Evolutionary conservation across 2,888 invertebrate genomes (phyloP), one percentile per base, ranked within the genome.

Genomic region (Latrodectus hesperus): DNA sequence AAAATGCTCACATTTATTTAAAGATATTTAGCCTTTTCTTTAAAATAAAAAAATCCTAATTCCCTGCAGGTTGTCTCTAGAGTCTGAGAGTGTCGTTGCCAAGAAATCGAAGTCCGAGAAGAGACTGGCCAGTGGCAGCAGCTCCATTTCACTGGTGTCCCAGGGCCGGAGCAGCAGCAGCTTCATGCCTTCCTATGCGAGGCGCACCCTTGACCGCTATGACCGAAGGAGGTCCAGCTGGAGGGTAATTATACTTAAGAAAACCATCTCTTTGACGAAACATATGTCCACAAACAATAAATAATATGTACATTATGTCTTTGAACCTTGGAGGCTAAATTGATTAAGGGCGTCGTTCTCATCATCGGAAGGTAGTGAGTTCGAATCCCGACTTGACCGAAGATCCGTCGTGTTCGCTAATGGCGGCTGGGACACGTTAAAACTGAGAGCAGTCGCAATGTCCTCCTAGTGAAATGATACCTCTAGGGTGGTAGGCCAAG

Each of bases 141-240:
- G 81, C 22, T 89, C 89, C 9, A 84, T 81, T 22, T 80, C 84
- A 12, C 68, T 82, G 11, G 88, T 83, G 17, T 89, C 89, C 53
- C 84, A 88, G 64, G 89, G 89, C 16, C 78, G 88, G 70, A 86
- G 76, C 72, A 81, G 77, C 64, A 82, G 81, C 73, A 83, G 82
- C 49, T 26, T 49, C 64, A 85, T 89, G 78, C 88, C 79, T 52
- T 89, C 89, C 5, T 89, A 88, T 38, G 79, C 89, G 1, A 76
- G 88, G 51, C 55, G 88, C 17, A 89, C 89, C 8, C 79, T 89
- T 22, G 89, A 89, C 38, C 77, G 88, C 52, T 84, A 81, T 65
- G 89, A 89, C 73, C 83, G 87, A 79, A 88, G 86, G 76, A 72
- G 88, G 65, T 79, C 89, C 9, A 88, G 88, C 60, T 84, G 88